Evolutionary conservation across 37 sponge, comb jelly and placozoan species (phyloP), one percentile per base, ranked within the genome.

Genomic region (Eunapius fragilis): DNA sequence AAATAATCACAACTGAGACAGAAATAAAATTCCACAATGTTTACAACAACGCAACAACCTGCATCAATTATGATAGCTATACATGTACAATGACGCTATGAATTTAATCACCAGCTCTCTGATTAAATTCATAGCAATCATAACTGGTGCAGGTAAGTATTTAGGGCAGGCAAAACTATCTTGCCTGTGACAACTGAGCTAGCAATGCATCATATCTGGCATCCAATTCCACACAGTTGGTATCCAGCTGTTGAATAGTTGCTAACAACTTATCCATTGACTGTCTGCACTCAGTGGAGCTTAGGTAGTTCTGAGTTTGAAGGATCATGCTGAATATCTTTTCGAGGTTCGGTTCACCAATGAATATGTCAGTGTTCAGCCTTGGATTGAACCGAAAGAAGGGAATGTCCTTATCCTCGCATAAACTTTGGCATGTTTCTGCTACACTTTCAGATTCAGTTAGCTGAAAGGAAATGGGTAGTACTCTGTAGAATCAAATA

Each of bases 301-400:
- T 58, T 11, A 58, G 58, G 58, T 58, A 58, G 14, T 58, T 58
- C 58, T 58, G 58, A 19, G 58, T 58, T 17, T 58, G 58, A 17
- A 58, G 58, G 58, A 58, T 58, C 58, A 58, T 58, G 58, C 58
- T 58, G 22, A 58, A 58, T 58, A 58, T 58, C 58, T 58, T 58
- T 17, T 58, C 58, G 14, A 58, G 58, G 17, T 58, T 58, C 14
- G 58, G 58, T 58, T 58, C 58, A 58, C 58, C 58, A 58, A 58
- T 58, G 58, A 58, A 58, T 17, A 58, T 58, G 58, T 58, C 58
- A 58, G 58, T 58, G 58, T 81, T 70, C 31, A 86, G 71, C 28
- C 81, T 30, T 23, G 90, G 90, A 47, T 81, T 81, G 58, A 90
- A 90, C 10, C 90, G 76, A 67, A 85, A 90, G 82, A 80, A 90